These are phyloP conservation scores for Campaea margaritaria DNA, from an alignment of 2,888 invertebrate genomes.

Conservation along the genomic window DNA sequence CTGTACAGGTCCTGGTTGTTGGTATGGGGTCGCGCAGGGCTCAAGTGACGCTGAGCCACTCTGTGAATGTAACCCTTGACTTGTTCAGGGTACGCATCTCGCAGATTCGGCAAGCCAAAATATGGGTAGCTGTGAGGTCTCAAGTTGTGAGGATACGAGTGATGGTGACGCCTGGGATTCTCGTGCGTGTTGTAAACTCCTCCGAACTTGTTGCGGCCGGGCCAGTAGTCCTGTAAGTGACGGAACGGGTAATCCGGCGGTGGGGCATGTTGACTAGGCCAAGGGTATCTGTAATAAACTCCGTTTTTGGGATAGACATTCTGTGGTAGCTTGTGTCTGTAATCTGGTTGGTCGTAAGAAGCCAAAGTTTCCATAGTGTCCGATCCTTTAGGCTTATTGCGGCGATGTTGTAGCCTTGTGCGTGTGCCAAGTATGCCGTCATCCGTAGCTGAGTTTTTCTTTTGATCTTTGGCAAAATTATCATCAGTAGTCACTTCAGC, in stretches of 20 bases:
- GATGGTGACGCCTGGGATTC: conserved; percentile 78
- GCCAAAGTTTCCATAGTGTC: conserved; percentile 47
- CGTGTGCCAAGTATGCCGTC: conserved; percentile 76
- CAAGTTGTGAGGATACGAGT: conserved; percentile 73
- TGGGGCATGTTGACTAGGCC: conserved; percentile 71
- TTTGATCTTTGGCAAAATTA: conserved; percentile 74
- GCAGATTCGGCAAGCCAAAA: conserved; percentile 55
- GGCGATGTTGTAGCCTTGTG: conserved; percentile 76
- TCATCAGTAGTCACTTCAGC: conserved; percentile 82
- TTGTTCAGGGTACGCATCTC: conserved; percentile 62
- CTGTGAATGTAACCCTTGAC: conserved; percentile 66
- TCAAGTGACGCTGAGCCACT: conserved; percentile 59
- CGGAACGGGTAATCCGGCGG: conserved; percentile 78
- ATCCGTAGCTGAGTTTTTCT: conserved; percentile 63
- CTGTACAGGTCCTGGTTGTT: conserved; percentile 77
- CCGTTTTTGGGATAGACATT: conserved; percentile 57
- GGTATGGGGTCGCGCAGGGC: conserved; percentile 60
- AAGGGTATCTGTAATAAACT: conserved; percentile 73
- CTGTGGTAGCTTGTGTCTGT: conserved; percentile 42
- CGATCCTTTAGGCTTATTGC: conserved; percentile 68
- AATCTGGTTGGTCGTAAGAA: conserved; percentile 43
- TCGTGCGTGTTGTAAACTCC: conserved; percentile 75
- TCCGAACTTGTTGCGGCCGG: conserved; percentile 68
- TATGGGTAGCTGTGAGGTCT: conserved; percentile 66
- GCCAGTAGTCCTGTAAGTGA: conserved; percentile 80